These are phyloP conservation scores for Yponomeuta malinellus DNA, from an alignment of 2,888 invertebrate species.

Conservation along the genomic window DNA sequence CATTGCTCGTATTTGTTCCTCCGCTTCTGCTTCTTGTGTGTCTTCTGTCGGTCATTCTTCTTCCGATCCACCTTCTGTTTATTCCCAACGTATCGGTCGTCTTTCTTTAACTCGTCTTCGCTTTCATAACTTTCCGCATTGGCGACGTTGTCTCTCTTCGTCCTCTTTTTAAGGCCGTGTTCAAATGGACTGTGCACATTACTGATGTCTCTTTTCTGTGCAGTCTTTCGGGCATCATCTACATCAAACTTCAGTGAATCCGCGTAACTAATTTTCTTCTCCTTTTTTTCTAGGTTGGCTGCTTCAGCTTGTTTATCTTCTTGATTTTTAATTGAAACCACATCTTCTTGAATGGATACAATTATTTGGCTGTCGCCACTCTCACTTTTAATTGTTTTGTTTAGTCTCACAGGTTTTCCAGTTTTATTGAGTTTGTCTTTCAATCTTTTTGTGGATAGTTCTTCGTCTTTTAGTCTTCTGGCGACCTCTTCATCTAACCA, in stretches of 20 bases:
- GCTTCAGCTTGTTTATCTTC: constrained; percentile 15
- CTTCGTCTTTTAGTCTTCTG: constrained; percentile 43
- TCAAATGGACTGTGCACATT: constrained; percentile 56
- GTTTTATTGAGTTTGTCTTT: constrained; percentile 30
- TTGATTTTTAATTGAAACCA: constrained; percentile 18
- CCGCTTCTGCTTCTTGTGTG: constrained; percentile 59
- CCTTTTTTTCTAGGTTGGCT: constrained; percentile 17
- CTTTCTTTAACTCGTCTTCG: constrained; percentile 57
- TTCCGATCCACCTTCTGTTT: constrained; percentile 51
- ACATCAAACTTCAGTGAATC: constrained; percentile 41
- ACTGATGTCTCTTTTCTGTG: constrained; percentile 29
- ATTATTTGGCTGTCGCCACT: background rate
- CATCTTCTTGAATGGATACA: background rate
- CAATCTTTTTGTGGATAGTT: constrained; percentile 31
- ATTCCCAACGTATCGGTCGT: constrained; percentile 51
- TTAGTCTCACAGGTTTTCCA: constrained; percentile 27
- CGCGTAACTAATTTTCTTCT: constrained; percentile 50
- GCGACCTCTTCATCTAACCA: constrained; percentile 58
- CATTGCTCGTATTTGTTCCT: constrained; percentile 63
- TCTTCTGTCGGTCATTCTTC: constrained; percentile 52
- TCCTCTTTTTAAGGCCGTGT: constrained; percentile 41
- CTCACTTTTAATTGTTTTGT: constrained; percentile 25
- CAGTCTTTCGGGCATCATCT: background rate
- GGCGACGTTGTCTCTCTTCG: constrained; percentile 28
- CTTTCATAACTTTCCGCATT: constrained; percentile 34